Conservation (phyloP, 37 sponge, comb jelly and placozoan species). For the Eunapius fragilis region DNA sequence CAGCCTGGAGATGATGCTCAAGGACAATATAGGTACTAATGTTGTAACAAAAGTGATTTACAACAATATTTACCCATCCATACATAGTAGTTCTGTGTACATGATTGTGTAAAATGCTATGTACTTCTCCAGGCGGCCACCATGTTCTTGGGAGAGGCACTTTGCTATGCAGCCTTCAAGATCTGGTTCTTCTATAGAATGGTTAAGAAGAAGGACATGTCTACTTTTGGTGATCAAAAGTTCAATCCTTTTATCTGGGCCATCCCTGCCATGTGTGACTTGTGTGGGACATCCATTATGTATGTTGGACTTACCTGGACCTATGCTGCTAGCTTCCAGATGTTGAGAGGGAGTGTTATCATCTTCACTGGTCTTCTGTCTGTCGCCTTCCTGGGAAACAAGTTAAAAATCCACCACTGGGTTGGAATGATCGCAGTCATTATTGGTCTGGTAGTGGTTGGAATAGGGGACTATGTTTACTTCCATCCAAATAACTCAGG, state of each 20-base stretch:
- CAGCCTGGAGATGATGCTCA: no score
- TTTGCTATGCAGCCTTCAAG: conserved; percentile 85
- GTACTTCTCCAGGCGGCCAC: conserved; percentile 59
- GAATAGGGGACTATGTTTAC: conserved; percentile 77
- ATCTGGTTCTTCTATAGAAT: conserved; percentile 56
- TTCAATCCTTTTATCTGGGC: conserved; percentile 95
- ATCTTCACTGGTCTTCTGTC: conserved; percentile 97
- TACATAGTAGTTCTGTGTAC: no score
- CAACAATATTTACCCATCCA: no score
- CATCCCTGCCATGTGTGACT: conserved; percentile 91
- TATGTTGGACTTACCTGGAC: conserved; percentile 95
- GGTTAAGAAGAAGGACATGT: conserved; percentile 53
- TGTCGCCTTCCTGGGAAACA: conserved; percentile 81
- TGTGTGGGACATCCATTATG: conserved; percentile 87
- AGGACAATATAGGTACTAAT: no score
- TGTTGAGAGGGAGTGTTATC: conserved; percentile 95
- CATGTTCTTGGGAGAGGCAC: conserved; percentile 96
- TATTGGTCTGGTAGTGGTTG: conserved; percentile 89
- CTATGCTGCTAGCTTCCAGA: conserved; percentile 94
- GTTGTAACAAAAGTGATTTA: no score
- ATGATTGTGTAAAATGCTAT: neutral
- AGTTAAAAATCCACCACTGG: conserved; percentile 76
- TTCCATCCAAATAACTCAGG: conserved; percentile 9
- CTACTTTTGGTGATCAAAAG: conserved; percentile 70
- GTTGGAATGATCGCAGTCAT: conserved; percentile 90